phyloP scores from a whole-genome alignment of 2,113 vertebrate species.

The Euleptes europaea region DNA sequence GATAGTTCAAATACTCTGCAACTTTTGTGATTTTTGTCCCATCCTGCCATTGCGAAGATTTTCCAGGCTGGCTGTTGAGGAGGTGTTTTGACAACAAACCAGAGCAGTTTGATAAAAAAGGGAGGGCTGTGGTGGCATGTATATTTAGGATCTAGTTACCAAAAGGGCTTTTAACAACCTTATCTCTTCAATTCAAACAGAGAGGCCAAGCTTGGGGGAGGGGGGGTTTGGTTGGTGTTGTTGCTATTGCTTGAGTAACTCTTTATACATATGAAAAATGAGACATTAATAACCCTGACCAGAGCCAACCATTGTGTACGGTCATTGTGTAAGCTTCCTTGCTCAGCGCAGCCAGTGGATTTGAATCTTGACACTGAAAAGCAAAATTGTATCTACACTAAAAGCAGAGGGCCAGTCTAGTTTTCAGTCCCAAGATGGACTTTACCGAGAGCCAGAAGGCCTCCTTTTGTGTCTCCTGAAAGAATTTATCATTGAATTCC shows the following conservation, averaged over 20 bases:
- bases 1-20: not conserved
- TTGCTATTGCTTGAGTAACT: constrained; percentile 7
- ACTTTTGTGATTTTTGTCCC: not conserved
- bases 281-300: constrained; percentile 39
- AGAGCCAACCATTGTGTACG: constrained; percentile 27
- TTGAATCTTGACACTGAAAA: not conserved
- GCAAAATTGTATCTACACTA: fast-evolving
- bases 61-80: constrained; percentile 33
- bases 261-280: constrained; percentile 56
- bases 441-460: not conserved
- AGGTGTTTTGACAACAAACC: constrained; percentile 69
- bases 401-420: not conserved
- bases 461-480: not conserved
- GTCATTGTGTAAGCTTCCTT: not conserved
- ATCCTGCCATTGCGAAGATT: constrained; percentile 43
- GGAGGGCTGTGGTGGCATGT: constrained; percentile 55
- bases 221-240: not conserved
- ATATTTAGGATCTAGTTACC: constrained; percentile 66
- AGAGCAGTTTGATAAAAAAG: constrained; percentile 61
- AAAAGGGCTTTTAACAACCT: constrained; percentile 66
- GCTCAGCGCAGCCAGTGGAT: fast-evolving
- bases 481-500: not conserved
- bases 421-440: not conserved
- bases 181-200: constrained; percentile 49
- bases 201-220: constrained; percentile 28